Evolutionary conservation across 2,797 vertebrate species (phyloP).

Genomic region (Antennarius maculatus): DNA sequence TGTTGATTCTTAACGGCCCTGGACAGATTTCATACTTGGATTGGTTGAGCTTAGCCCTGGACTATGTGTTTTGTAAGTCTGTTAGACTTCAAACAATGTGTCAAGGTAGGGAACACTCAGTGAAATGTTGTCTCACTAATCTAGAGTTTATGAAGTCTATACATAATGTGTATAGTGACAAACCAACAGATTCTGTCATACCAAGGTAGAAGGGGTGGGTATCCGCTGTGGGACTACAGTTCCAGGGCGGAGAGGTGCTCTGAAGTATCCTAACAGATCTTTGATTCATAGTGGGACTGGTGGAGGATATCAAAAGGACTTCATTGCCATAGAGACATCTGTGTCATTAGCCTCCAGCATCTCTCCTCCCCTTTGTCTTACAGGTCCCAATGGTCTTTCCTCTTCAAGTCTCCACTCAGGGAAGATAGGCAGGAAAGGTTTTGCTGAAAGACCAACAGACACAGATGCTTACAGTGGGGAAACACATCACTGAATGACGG

Average conservation of each 20-base stretch:
- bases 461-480: constrained; percentile 2
- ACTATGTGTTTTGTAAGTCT: too few species aligned
- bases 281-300: constrained; percentile 31
- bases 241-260: constrained; percentile 24
- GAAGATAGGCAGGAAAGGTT: background rate
- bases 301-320: constrained; percentile 51
- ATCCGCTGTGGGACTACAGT: constrained; percentile 20
- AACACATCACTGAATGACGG: too few species aligned
- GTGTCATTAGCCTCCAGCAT: constrained; percentile 66
- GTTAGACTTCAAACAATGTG: background rate
- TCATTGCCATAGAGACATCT: constrained; percentile 69
- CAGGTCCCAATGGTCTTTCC: constrained; percentile 69
- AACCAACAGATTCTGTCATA: background rate
- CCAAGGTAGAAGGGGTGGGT: background rate
- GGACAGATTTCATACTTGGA: too few species aligned
- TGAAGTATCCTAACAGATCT: constrained; percentile 32
- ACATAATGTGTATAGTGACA: background rate
- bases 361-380: constrained; percentile 67
- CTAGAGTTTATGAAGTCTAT: background rate
- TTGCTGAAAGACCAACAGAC: constrained; percentile 13
- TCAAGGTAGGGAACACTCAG: background rate
- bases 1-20: too few species aligned
- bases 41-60: too few species aligned
- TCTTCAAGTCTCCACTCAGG: constrained; percentile 23
- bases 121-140: constrained; percentile 1